phyloP scores from a whole-genome alignment of 2,113 vertebrate genomes.

The Hassar affinis region DNA sequence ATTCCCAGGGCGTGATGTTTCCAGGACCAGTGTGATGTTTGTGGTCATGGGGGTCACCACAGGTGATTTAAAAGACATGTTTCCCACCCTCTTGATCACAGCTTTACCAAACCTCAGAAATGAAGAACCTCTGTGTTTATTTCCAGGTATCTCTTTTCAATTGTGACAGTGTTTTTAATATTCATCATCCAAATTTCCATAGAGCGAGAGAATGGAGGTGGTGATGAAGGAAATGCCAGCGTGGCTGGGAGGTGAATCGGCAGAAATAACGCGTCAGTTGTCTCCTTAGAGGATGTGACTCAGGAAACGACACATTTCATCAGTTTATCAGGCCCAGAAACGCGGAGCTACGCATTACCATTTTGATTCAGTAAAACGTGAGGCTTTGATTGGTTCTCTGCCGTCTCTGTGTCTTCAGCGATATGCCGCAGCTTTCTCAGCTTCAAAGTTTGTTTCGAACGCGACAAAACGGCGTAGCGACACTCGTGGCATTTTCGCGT shows the following conservation, averaged over 20 bases:
- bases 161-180: background rate
- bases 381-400: constrained; percentile 47
- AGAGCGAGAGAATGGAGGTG: background rate
- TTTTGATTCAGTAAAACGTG: constrained; percentile 40
- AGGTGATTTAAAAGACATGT: background rate
- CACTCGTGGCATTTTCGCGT: constrained; percentile 51
- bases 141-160: background rate
- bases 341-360: constrained; percentile 16
- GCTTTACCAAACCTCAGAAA: background rate
- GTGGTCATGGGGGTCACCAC: background rate
- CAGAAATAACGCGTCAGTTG: constrained; percentile 15
- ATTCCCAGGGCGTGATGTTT: background rate
- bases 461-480: constrained; percentile 48
- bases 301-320: constrained; percentile 13
- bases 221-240: constrained; percentile 19
- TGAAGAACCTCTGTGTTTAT: background rate
- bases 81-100: too few relatives aligned
- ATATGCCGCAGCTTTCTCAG: constrained; percentile 43
- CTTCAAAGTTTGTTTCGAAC: constrained; percentile 49
- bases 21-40: background rate
- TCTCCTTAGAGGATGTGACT: constrained; percentile 20
- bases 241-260: background rate
- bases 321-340: constrained; percentile 12
- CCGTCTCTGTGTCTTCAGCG: background rate
- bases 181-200: background rate